phyloP scores from a whole-genome alignment of 2,888 invertebrate genomes.

The Apamea epomidion region DNA sequence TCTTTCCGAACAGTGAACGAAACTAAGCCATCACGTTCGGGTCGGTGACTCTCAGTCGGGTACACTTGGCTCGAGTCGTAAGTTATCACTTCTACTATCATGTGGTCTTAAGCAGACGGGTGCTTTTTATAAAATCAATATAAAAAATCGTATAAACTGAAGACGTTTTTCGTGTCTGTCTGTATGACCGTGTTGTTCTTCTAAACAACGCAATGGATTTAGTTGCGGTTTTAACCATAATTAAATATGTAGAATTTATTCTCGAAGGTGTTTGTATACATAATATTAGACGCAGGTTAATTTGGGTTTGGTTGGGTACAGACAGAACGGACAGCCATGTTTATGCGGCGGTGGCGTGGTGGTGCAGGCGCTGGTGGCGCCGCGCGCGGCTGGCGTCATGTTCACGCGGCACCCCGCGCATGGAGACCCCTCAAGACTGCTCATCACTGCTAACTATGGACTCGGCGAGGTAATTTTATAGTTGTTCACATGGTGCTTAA shows the following conservation, averaged over 20 bases:
- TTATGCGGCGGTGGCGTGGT: constrained; percentile 94
- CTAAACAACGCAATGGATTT: background rate
- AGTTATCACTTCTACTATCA: background rate
- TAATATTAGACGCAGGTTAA: background rate
- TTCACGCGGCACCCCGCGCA: constrained; percentile 95
- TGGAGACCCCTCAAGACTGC: constrained; percentile 92
- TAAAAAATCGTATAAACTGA: background rate
- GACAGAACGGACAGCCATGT: constrained; percentile 94
- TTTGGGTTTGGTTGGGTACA: constrained; percentile 69
- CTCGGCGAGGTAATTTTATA: constrained; percentile 93
- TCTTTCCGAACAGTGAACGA: background rate
- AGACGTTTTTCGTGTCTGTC: background rate
- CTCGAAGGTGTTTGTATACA: background rate
- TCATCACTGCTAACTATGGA: constrained; percentile 95
- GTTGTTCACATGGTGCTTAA: background rate
- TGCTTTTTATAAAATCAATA: background rate
- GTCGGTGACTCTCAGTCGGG: no score
- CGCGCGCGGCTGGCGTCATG: constrained; percentile 94
- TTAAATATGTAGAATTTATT: background rate
- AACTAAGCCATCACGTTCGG: background rate
- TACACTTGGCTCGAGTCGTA: background rate
- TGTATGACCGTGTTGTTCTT: background rate
- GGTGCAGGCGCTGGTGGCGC: constrained; percentile 93
- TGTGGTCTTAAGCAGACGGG: background rate
- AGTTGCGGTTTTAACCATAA: background rate